Percentiles rank a stretch among this genome's conserved stretches.
phyloP scores from a whole-genome alignment of 2,797 vertebrate genomes.

The Prunella strophiata region DNA sequence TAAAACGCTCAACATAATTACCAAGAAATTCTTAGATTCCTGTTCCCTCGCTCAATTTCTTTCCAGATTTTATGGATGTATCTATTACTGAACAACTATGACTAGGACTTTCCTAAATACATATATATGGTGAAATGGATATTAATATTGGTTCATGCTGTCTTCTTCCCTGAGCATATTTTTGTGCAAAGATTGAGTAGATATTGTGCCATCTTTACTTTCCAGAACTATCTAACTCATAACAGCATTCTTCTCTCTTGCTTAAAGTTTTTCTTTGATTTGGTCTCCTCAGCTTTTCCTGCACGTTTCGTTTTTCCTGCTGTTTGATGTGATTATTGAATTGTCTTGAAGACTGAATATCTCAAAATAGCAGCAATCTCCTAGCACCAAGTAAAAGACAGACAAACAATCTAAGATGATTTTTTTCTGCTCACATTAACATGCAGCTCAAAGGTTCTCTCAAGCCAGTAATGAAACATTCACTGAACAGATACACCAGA shows the following conservation, averaged over 20 bases:
- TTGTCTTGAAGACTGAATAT: neutral
- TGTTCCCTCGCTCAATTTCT: neutral
- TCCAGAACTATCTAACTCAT: neutral
- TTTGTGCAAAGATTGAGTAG: neutral
- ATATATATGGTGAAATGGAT: neutral
- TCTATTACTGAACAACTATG: neutral
- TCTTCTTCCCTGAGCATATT: neutral
- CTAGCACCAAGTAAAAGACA: neutral
- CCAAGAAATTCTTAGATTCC: neutral
- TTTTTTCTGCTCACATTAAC: neutral
- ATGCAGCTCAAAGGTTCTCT: neutral
- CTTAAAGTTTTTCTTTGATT: neutral
- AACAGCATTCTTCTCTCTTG: neutral
- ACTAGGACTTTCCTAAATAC: neutral
- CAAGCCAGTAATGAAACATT: neutral
- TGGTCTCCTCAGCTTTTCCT: neutral
- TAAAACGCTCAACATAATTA: neutral
- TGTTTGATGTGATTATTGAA: neutral
- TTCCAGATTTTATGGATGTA: neutral
- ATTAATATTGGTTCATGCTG: neutral
- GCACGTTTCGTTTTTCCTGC: neutral
- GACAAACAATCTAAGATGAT: neutral
- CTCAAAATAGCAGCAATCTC: neutral
- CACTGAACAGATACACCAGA: neutral
- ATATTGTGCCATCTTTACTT: neutral